Percentiles rank a stretch among this genome's conserved stretches.
Evolutionary conservation across 2,113 vertebrate genomes (phyloP).

Genomic region (Orycteropus afer): DNA sequence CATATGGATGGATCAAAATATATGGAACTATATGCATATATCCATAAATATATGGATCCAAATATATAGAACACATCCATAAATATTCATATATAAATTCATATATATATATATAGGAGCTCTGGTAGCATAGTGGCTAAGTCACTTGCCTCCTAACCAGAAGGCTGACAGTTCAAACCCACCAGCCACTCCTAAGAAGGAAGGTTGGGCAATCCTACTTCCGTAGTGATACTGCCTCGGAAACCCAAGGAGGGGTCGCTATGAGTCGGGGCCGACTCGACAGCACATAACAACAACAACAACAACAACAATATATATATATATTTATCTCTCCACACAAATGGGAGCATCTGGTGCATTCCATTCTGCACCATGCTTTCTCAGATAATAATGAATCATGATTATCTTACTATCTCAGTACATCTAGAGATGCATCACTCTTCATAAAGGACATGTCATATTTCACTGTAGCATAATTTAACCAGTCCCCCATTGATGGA

Average conservation of each 20-base stretch:
- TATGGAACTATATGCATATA: not conserved
- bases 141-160: no score
- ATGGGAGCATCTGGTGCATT: not conserved
- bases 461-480: not conserved
- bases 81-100: slow-evolving; percentile 18
- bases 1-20: not conserved
- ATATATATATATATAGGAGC: not conserved
- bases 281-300: no score
- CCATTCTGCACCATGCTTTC: not conserved
- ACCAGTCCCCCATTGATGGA: not conserved
- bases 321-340: no score
- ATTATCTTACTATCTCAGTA: not conserved
- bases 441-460: not conserved
- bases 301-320: no score
- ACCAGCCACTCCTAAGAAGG: no score
- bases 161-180: no score
- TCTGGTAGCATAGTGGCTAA: no score
- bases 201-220: no score
- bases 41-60: not conserved
- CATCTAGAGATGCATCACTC: not conserved
- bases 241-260: no score
- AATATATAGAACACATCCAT: not conserved
- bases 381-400: not conserved
- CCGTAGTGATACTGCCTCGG: no score
- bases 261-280: no score